Conservation (phyloP, 2,888 invertebrate species). For the Calameuta pallipes region DNA sequence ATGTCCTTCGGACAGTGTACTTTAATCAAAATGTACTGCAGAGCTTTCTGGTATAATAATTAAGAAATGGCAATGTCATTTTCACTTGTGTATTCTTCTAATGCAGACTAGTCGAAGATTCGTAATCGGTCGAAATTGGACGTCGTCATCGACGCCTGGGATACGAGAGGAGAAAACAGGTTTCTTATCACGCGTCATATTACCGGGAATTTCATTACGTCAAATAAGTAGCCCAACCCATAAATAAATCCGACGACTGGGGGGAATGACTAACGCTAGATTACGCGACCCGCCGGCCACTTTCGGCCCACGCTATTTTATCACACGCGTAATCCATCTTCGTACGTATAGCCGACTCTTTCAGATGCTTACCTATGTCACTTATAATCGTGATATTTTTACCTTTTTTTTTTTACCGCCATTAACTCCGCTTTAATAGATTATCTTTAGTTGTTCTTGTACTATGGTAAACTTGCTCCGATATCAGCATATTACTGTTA, state of each 20-base stretch:
- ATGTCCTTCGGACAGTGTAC: background rate
- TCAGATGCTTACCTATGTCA: background rate
- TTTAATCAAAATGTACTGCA: background rate
- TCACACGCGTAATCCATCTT: conserved; percentile 40
- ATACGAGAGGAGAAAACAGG: conserved; percentile 12
- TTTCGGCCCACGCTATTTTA: conserved; percentile 57
- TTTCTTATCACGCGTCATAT: conserved; percentile 58
- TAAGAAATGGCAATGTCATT: background rate
- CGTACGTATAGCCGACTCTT: background rate
- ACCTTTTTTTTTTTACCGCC: background rate
- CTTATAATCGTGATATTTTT: background rate
- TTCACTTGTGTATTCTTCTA: background rate
- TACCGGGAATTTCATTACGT: conserved; percentile 58
- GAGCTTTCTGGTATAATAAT: background rate
- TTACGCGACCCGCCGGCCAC: conserved; percentile 55
- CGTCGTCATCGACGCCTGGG: background rate
- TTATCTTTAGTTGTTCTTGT: background rate
- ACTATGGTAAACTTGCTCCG: background rate
- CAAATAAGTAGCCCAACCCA: conserved; percentile 59
- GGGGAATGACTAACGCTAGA: conserved; percentile 55
- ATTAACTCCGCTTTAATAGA: background rate
- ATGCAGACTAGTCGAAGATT: background rate
- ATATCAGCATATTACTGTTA: background rate
- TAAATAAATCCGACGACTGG: conserved; percentile 54
- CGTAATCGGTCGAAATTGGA: background rate